Evolutionary conservation across 2,797 vertebrate genomes (phyloP), one percentile per base, ranked within the genome.

Genomic region (Parauchenoglanis ngamensis): DNA sequence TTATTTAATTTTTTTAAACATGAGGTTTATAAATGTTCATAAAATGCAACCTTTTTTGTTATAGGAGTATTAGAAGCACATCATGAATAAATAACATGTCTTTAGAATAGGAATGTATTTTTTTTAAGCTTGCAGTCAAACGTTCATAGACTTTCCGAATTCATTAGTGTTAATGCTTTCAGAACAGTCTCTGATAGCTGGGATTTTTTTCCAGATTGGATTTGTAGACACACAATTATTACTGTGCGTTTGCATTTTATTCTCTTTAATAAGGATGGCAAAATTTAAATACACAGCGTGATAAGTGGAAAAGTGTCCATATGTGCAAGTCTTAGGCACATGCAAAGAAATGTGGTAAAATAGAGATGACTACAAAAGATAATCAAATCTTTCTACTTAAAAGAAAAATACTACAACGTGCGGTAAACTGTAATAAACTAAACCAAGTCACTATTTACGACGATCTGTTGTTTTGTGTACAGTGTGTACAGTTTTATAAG

Each of bases 211-310:
- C 28, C 44, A 31, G 57, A 25, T 15, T 56, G 21, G 44, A 86
- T 86, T 31, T 44, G 46, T 67, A 46, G 23, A 84, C 68, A 46
- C 44, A 72, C 28, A 77, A 56, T 54, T 28, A 81, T 11, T 56
- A 78, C 52, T 56, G n/a, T 56, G 49, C n/a, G 56, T 77, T 56
- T 76, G 25, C 46, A 44, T 44, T 40, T 28, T 17, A 52, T 52
- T n/a, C n/a, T 52, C 52, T 28, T 28, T 54, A 77, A 54, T 52
- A 77, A 54, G 31, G 2, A 75, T n/a, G 72, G 11, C 2, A 21
- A 1, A 49, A 12, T 5, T 76, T 7, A 28, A 54, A 76, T 75
- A 49, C 23, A 75, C 10, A 49, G 44, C 72, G 13, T 73, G 19
- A 44, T 15, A 52, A 76, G 13, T 54, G 25, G 12, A 44, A 54